A percentile compares a stretch with the other conserved stretches of the same genome.
phyloP scores from a whole-genome alignment of 2,888 invertebrate species.

The Aleiodes leptofemur region DNA sequence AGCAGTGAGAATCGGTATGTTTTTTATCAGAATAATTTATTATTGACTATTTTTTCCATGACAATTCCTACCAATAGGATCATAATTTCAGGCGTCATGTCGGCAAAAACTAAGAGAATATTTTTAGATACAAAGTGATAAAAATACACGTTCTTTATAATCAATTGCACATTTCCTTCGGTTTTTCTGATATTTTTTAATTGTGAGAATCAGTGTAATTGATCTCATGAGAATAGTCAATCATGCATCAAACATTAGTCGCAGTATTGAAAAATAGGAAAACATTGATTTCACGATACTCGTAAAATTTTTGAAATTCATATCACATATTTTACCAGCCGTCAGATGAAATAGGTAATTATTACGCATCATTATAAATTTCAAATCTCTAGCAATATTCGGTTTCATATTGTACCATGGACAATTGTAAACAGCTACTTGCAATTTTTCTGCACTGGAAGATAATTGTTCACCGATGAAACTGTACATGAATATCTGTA shows the following conservation, averaged over 20 bases:
- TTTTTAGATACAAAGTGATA: too few relatives aligned
- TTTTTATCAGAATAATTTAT: not conserved
- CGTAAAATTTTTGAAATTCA: slow-evolving; percentile 41
- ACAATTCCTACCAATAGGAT: too few relatives aligned
- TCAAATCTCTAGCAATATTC: slow-evolving; percentile 35
- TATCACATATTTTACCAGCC: slow-evolving; percentile 46
- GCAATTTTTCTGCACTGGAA: slow-evolving; percentile 40
- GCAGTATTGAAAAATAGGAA: slow-evolving; percentile 46
- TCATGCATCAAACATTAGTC: slow-evolving; percentile 39
- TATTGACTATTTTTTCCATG: not conserved
- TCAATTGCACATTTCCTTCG: too few relatives aligned
- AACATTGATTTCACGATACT: slow-evolving; percentile 42
- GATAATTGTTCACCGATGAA: slow-evolving; percentile 50
- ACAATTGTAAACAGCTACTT: slow-evolving; percentile 46
- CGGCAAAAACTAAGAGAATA: too few relatives aligned
- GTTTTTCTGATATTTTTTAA: not conserved
- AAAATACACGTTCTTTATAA: too few relatives aligned
- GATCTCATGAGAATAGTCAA: not conserved
- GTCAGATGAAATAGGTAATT: slow-evolving; percentile 42
- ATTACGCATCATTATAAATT: slow-evolving; percentile 45
- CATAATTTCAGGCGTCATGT: too few relatives aligned
- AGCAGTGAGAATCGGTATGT: too few relatives aligned
- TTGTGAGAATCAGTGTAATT: not conserved
- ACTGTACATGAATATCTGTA: slow-evolving; percentile 49
- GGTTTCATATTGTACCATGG: slow-evolving; percentile 47